Evolutionary conservation across 2,113 vertebrate species (phyloP).

Genomic region (Corythoichthys haematopterus): DNA sequence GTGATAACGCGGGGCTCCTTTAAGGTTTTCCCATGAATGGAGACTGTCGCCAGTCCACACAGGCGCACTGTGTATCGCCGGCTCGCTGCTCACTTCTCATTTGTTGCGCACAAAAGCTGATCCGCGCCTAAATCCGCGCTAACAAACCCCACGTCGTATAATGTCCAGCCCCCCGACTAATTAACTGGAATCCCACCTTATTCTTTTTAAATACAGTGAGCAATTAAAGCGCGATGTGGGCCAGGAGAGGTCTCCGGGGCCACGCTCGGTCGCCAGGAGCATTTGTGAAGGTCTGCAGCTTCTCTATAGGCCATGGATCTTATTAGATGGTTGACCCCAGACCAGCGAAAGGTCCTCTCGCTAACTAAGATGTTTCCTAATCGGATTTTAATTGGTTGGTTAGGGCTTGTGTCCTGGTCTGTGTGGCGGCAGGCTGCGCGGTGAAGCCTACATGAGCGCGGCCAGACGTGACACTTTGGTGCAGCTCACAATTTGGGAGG

Average conservation of each 20-base stretch:
- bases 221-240: constrained; percentile 86
- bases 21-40: constrained; percentile 82
- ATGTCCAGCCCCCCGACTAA: constrained; percentile 85
- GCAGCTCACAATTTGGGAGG: not conserved
- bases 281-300: constrained; percentile 79
- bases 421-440: constrained; percentile 17
- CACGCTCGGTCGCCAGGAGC: constrained; percentile 74
- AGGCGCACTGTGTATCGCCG: constrained; percentile 82
- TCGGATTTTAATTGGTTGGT: constrained; percentile 77
- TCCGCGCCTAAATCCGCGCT: constrained; percentile 80
- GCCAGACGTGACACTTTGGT: constrained; percentile 9
- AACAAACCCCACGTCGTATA: constrained; percentile 84
- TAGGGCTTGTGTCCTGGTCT: constrained; percentile 44
- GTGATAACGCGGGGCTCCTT: constrained; percentile 76
- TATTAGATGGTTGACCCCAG: constrained; percentile 76
- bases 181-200: constrained; percentile 90
- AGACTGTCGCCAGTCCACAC: constrained; percentile 85
- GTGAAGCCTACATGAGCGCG: not conserved
- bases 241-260: constrained; percentile 82
- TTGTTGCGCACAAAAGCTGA: constrained; percentile 90
- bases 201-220: constrained; percentile 76
- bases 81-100: constrained; percentile 88
- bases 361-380: constrained; percentile 73
- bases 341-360: constrained; percentile 67
- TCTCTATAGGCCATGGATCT: constrained; percentile 81